Conservation (phyloP, 2,113 vertebrate species). For the Panthera uncia region DNA sequence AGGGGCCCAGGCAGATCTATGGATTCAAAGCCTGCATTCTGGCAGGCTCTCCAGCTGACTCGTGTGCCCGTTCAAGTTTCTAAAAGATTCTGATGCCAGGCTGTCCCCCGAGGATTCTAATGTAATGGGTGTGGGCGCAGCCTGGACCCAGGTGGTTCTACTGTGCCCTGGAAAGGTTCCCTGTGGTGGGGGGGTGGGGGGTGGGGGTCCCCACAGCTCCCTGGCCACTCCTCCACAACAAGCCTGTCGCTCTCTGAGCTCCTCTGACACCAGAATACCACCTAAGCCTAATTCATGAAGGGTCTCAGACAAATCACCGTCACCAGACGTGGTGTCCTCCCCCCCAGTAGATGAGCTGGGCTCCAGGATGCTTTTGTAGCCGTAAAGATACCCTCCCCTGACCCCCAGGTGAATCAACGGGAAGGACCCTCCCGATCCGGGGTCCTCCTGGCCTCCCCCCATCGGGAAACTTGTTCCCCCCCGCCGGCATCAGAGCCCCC, state of each 20-base stretch:
- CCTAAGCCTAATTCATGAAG: background rate
- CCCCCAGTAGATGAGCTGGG: too few species aligned
- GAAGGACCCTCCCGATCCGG: background rate
- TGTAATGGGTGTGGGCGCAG: background rate
- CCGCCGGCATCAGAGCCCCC: background rate
- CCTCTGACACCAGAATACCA: background rate
- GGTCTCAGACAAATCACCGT: background rate
- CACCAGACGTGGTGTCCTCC: background rate
- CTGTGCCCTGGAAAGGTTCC: background rate
- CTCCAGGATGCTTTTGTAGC: background rate
- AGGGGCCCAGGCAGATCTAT: background rate
- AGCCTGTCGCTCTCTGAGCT: background rate
- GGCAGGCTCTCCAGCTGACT: background rate
- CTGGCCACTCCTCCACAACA: background rate
- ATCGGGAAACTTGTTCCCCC: too few species aligned
- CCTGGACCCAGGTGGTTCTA: background rate
- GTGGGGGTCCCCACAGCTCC: background rate
- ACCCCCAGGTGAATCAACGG: background rate
- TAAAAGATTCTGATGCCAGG: background rate
- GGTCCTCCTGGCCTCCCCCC: background rate
- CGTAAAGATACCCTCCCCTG: background rate
- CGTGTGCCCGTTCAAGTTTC: background rate
- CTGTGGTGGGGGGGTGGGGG: too few species aligned
- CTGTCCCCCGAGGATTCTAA: background rate
- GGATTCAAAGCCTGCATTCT: background rate